Evolutionary conservation across 2,113 vertebrate genomes (phyloP).

Genomic region (Cryptomyrus ogoouensis): DNA sequence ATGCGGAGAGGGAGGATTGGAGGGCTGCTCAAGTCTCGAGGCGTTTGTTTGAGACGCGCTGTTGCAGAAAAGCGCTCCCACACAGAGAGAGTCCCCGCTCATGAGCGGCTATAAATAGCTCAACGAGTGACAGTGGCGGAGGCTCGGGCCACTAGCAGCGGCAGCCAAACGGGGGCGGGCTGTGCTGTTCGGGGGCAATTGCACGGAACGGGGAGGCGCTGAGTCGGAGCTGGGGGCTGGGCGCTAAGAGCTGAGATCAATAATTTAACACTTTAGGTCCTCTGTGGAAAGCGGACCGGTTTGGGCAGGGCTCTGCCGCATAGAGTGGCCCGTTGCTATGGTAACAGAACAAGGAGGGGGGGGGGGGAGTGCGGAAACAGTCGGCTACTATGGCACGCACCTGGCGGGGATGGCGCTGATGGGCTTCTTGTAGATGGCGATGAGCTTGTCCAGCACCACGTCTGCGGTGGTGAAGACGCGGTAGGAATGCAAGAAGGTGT

Average conservation of each 20-base stretch:
- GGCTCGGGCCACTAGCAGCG: slow-evolving; percentile 53
- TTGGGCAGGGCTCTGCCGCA: slow-evolving; percentile 50
- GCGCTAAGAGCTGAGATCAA: slow-evolving; percentile 47
- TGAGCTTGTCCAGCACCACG: slow-evolving; percentile 92
- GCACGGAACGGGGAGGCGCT: neutral
- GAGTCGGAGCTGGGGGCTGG: slow-evolving; percentile 1
- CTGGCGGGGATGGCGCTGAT: slow-evolving; percentile 93
- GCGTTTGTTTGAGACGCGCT: slow-evolving; percentile 6
- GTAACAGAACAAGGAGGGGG: slow-evolving; percentile 25
- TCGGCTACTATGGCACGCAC: slow-evolving; percentile 50
- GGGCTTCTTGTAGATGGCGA: slow-evolving; percentile 91
- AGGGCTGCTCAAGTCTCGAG: neutral
- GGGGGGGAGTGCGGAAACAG: neutral
- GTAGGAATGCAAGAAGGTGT: slow-evolving; percentile 96
- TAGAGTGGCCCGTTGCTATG: slow-evolving; percentile 52
- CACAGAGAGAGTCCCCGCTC: slow-evolving; percentile 55
- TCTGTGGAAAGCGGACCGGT: slow-evolving; percentile 41
- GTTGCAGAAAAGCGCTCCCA: slow-evolving; percentile 20
- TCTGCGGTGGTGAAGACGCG: slow-evolving; percentile 86
- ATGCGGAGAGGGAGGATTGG: neutral
- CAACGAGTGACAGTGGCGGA: slow-evolving; percentile 52
- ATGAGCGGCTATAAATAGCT: slow-evolving; percentile 64
- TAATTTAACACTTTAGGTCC: slow-evolving; percentile 54
- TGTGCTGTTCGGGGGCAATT: slow-evolving; percentile 7
- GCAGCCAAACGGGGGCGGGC: slow-evolving; percentile 39